Percentiles rank a stretch among this genome's conserved stretches.
Conservation (phyloP, 2,113 vertebrate species). For the Desmodus rotundus region DNA sequence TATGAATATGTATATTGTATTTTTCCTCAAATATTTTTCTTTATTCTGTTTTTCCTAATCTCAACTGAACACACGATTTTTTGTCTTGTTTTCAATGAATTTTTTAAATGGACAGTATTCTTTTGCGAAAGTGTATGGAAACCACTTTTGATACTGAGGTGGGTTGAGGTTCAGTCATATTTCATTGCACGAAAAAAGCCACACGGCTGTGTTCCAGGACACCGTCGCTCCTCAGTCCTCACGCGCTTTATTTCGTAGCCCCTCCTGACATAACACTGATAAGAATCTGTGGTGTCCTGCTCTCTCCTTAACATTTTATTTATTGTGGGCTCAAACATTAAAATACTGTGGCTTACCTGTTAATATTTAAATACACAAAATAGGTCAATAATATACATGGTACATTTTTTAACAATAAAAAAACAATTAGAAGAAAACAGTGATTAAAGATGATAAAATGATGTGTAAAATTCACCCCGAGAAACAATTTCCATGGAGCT, state of each 20-base stretch:
- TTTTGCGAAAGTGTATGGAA: background rate
- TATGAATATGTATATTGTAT: background rate
- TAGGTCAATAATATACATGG: background rate
- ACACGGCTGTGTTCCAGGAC: background rate
- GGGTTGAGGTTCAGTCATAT: background rate
- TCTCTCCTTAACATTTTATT: background rate
- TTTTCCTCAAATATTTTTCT: background rate
- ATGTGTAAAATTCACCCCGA: background rate
- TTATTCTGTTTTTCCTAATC: background rate
- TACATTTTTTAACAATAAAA: conserved; percentile 10
- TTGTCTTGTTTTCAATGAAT: conserved; percentile 6
- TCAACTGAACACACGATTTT: background rate
- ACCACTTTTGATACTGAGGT: background rate
- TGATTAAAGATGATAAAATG: background rate
- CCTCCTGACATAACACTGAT: background rate
- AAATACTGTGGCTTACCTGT: background rate
- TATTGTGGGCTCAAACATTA: background rate
- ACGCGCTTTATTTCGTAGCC: background rate
- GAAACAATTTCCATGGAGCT: background rate
- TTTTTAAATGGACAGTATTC: conserved; percentile 18
- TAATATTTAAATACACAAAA: background rate
- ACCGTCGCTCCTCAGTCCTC: background rate
- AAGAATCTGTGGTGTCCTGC: background rate
- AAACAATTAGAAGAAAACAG: background rate
- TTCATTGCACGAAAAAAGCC: background rate